Evolutionary conservation across 2,888 invertebrate genomes (phyloP), one percentile per base, ranked within the genome.

Genomic region (Hartigia nigra): DNA sequence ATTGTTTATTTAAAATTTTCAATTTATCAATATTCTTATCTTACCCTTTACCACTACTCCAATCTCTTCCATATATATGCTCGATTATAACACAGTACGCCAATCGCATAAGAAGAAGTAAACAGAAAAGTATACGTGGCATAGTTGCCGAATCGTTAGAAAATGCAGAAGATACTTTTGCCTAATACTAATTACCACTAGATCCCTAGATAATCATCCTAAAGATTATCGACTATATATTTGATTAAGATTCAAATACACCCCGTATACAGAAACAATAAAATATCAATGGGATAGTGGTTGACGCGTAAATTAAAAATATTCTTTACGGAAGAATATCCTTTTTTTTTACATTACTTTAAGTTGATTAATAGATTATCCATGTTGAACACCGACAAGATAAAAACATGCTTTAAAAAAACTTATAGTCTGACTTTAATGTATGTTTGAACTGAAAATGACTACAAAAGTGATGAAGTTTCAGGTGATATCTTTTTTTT

Each of bases 1-100:
- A 76, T 74, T 75, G 0, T 12, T 75, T 12, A 75, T 31, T 75
- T 37, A 5, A 75, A n/a, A 23, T 32, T 75, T 75, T 37, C 32
- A 23, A 55, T 75, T n/a, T 37, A 12, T 39, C 36, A 31, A 31
- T n/a, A 31, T 37, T 75, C 39, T 31, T n/a, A 12, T 32, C 35
- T 36, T 74, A 31, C 23, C 36, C 35, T 74, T 74, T 12, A n/a
- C n/a, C 37, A 36, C 34, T 31, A 23, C 36, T 74, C 74, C 32
- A n/a, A 37, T 14, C 12, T 31, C 69, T n/a, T n/a, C 39, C 69
- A 32, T 76, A 74, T 12, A 39, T 39, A 69, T 32, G 37, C 36
- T 70, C 31, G 12, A 69, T 12, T 69, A 34, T 70, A 69, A 12
- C 34, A 35, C 70, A 35, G n/a, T n/a, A 23, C 69, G 69, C 70